Base-by-base conservation (phyloP, 2,888 invertebrate genomes). In the Halictus quadricinctus region DNA sequence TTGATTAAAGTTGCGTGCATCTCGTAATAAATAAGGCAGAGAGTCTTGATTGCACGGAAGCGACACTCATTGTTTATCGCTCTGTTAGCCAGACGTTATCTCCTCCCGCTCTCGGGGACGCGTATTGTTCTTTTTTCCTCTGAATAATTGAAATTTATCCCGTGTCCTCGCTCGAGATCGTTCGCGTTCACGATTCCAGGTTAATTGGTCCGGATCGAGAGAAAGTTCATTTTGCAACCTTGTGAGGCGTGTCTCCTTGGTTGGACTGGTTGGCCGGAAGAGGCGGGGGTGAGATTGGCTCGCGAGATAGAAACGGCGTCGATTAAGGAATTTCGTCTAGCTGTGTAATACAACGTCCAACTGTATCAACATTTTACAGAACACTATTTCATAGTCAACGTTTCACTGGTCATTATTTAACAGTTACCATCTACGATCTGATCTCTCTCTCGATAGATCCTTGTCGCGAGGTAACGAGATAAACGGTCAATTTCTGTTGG, bases 101-200 rank as follows among this genome's bases (percentile, higher is more conserved):
- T 69, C 43, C 13, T 15, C n/a, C 21, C 66, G 36, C 21, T 69
- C 18, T 36, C 66, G 36, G 66, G 7, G 41, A 12, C 50, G 64
- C 50, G 73, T 84, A 85, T 85, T 85, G 85, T 85, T 75, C 64
- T 15, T 60, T 72, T 66, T 72, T 76, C 77, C 64, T 77, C 72
- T 48, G 72, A 50, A 77, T 85, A 84, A 85, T 85, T 84, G 84
- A 77, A 80, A 84, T 85, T 85, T 85, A 85, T 80, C 36, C 54
- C 72, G 64, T n/a, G 36, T 46, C 43, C 48, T 7, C 72, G 54
- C 21, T n/a, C 41, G 60, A 70, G 46, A 79, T 66, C 50, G 69
- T 25, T 54, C 36, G 72, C 48, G 43, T 41, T 69, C 72, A 13
- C 36, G 75, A 66, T 79, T 79, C 72, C 43, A 60, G 74, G 83